Evolutionary conservation across 2,113 vertebrate genomes (phyloP), one percentile per base, ranked within the genome.

Genomic region (Ophiodon elongatus): DNA sequence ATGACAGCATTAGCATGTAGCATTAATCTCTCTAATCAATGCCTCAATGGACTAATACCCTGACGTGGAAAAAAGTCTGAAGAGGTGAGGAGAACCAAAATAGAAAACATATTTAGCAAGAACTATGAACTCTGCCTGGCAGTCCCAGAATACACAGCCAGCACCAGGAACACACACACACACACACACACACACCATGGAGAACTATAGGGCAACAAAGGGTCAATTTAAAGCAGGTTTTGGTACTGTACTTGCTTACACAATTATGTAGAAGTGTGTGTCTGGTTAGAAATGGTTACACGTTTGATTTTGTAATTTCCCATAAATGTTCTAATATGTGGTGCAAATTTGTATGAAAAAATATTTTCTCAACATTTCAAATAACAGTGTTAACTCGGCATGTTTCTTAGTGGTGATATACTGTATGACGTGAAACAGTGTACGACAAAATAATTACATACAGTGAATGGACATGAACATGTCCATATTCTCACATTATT

Each of bases 21-120:
- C n/a, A n/a, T n/a, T n/a, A n/a, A n/a, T n/a, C 31, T 79, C n/a
- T 17, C 57, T 76, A 86, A 89, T 84, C 78, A 72, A 69, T 72
- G 63, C 31, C 23, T 80, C 31, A 76, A 66, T 54, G 68, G 78
- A 80, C 47, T 37, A 80, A 74, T 29, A 79, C 65, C 56, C 37
- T 75, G 79, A 63, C 54, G 56, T 29, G 23, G 27, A 85, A 82
- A 74, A 73, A 75, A 65, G 41, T 35, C 31, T 59, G 64, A 54
- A 35, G 54, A 88, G 39, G 2, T 43, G 31, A 60, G 35, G 7
- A 35, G 14, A 75, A 37, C 15, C 2, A 45, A 73, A 81, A 83
- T 21, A 86, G 59, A 83, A 85, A 71, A 80, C 67, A 80, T 39
- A 82, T 80, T 56, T 74, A 76, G 14, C n/a, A 75, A 67, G 33